Conservation (phyloP, 2,797 vertebrate genomes). For the Masticophis lateralis region DNA sequence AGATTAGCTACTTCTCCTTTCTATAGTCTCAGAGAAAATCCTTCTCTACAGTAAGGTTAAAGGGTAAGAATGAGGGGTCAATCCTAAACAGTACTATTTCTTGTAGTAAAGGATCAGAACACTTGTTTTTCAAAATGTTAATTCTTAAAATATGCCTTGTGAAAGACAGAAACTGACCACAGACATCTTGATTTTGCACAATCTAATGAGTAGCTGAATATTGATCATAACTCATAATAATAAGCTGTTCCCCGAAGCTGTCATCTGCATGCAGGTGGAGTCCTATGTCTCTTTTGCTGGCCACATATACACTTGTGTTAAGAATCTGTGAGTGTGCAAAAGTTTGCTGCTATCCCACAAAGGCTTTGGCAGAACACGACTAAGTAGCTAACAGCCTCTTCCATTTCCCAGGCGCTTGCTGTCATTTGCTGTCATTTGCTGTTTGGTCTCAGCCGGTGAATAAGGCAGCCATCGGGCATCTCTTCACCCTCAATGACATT, state of each 20-base stretch:
- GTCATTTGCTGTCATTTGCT: constrained; percentile 51
- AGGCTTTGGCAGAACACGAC: not conserved
- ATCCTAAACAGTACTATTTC: not conserved
- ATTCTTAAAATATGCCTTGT: not conserved
- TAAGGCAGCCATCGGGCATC: constrained; percentile 69
- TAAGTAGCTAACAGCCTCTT: constrained; percentile 17
- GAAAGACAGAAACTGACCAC: not conserved
- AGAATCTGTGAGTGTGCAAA: not conserved
- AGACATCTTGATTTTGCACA: not conserved
- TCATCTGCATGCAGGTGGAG: not conserved
- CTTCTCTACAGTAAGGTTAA: no score
- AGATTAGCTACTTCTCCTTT: not conserved
- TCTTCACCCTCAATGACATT: constrained; percentile 75
- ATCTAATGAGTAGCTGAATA: not conserved
- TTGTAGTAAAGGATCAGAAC: not conserved
- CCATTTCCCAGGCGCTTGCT: constrained; percentile 36
- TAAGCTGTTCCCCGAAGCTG: not conserved
- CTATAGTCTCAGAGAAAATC: not conserved
- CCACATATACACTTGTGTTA: not conserved
- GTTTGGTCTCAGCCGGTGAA: constrained; percentile 58
- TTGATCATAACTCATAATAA: not conserved
- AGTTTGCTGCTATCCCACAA: constrained; percentile 1
- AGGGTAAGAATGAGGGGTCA: not conserved
- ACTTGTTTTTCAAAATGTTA: not conserved
- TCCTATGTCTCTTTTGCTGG: not conserved